Conservation (phyloP, 2,797 vertebrate species). For the Geotria australis region DNA sequence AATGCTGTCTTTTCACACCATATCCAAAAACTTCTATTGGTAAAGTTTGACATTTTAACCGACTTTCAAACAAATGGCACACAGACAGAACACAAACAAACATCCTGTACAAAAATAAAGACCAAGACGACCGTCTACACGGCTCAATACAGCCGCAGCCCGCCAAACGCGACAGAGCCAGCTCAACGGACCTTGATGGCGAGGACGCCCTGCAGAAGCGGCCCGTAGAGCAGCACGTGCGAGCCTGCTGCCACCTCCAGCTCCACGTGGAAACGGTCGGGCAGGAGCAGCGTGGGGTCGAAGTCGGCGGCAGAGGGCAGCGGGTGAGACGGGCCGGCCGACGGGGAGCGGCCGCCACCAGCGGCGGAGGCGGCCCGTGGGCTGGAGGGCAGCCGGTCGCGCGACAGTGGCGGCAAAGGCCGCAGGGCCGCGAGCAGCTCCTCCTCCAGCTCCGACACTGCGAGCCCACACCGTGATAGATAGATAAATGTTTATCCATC, state of each 20-base stretch:
- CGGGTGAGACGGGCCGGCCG: background rate
- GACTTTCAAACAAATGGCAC: too few relatives aligned
- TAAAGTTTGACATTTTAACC: too few relatives aligned
- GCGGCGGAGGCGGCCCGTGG: background rate
- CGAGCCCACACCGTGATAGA: background rate
- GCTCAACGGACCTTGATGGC: constrained; percentile 43
- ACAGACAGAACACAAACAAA: too few relatives aligned
- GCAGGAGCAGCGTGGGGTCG: constrained; percentile 64
- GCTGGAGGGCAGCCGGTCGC: background rate
- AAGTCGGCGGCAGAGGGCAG: background rate
- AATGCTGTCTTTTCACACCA: too few relatives aligned
- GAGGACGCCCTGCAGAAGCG: constrained; percentile 48
- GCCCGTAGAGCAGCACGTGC: constrained; percentile 66
- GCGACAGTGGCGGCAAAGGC: constrained; percentile 14
- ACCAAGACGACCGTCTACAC: too few relatives aligned
- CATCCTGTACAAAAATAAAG: too few relatives aligned
- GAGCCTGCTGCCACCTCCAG: constrained; percentile 81
- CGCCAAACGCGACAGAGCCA: too few relatives aligned
- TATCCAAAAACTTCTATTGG: too few relatives aligned
- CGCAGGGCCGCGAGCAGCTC: constrained; percentile 38
- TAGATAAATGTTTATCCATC: too few relatives aligned
- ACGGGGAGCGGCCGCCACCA: background rate
- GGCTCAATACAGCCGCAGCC: too few relatives aligned
- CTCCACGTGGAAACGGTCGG: constrained; percentile 66
- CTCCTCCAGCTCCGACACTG: constrained; percentile 88